These are phyloP conservation scores for Tapirus terrestris DNA, from an alignment of 2,113 vertebrate species.

Conservation along the genomic window DNA sequence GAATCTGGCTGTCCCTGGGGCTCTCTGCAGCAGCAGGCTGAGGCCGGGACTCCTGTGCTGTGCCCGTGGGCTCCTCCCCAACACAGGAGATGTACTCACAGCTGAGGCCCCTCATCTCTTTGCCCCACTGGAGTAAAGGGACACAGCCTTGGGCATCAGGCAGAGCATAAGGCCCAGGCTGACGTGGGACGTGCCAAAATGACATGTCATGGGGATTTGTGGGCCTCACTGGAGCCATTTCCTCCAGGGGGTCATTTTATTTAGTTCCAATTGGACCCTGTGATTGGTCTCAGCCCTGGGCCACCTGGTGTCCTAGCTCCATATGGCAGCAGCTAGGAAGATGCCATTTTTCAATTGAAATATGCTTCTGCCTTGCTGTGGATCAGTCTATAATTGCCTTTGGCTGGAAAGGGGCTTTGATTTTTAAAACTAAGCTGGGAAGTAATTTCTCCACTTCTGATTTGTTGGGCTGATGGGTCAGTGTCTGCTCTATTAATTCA, in stretches of 20 bases:
- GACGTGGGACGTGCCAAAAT: constrained; percentile 82
- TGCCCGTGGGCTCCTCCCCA: not conserved
- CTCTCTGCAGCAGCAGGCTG: not conserved
- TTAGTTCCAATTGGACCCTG: constrained; percentile 87
- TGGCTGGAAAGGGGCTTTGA: constrained; percentile 54
- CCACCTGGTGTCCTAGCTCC: constrained; percentile 88
- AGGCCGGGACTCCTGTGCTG: not conserved
- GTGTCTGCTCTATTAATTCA: constrained; percentile 32
- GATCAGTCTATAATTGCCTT: constrained; percentile 65
- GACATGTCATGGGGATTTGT: constrained; percentile 84
- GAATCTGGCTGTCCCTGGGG: not conserved
- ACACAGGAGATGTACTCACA: constrained; percentile 19
- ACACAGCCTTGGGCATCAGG: constrained; percentile 69
- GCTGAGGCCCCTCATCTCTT: constrained; percentile 72
- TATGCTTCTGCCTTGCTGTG: constrained; percentile 60
- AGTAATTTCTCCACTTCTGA: constrained; percentile 40
- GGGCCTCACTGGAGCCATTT: constrained; percentile 85
- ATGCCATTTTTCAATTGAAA: constrained; percentile 79
- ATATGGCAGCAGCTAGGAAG: constrained; percentile 67
- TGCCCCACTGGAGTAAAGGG: constrained; percentile 49
- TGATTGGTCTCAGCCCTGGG: constrained; percentile 87
- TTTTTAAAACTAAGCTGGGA: constrained; percentile 55
- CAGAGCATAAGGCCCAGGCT: constrained; percentile 77
- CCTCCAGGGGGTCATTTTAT: constrained; percentile 88
- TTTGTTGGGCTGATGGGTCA: not conserved